Percentiles rank a stretch among this genome's conserved stretches.
These are phyloP conservation scores for Vanessa cardui DNA, from an alignment of 2,888 invertebrate genomes.

Conservation along the genomic window DNA sequence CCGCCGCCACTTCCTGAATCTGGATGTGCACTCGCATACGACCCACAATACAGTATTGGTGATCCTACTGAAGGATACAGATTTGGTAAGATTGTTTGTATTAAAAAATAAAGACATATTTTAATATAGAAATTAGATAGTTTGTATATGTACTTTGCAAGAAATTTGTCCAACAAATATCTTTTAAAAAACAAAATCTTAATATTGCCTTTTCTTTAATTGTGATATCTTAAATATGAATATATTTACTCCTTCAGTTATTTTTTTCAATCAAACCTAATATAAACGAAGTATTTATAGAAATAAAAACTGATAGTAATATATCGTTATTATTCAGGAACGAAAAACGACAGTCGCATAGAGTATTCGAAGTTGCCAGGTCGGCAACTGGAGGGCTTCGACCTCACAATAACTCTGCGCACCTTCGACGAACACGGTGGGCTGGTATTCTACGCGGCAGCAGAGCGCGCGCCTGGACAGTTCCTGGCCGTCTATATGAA, in stretches of 20 bases:
- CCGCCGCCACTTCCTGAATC: slow-evolving; percentile 69
- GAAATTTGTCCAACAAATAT: too few species aligned
- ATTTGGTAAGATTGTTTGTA: slow-evolving; percentile 78
- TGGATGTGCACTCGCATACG: slow-evolving; percentile 78
- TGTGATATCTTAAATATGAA: too few species aligned
- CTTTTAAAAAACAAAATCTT: too few species aligned
- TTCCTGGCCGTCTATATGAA: slow-evolving; percentile 89
- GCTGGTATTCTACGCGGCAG: slow-evolving; percentile 90
- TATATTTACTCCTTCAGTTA: too few species aligned
- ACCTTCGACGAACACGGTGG: slow-evolving; percentile 89
- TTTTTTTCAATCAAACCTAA: too few species aligned
- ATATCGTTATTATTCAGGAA: slow-evolving; percentile 69
- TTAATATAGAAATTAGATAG: not conserved
- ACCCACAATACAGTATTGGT: slow-evolving; percentile 75
- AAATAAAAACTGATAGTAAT: too few species aligned
- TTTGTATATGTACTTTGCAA: too few species aligned
- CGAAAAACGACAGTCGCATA: slow-evolving; percentile 86
- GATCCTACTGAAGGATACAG: slow-evolving; percentile 82
- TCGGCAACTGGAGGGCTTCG: slow-evolving; percentile 86
- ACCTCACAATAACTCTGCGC: slow-evolving; percentile 90
- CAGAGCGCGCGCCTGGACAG: slow-evolving; percentile 84
- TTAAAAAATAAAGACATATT: too few species aligned
- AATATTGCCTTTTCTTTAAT: too few species aligned
- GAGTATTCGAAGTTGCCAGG: slow-evolving; percentile 86
- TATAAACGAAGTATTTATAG: too few species aligned